These are phyloP conservation scores for Quiscalus mexicanus DNA, from an alignment of 2,113 vertebrate genomes.

Conservation along the genomic window DNA sequence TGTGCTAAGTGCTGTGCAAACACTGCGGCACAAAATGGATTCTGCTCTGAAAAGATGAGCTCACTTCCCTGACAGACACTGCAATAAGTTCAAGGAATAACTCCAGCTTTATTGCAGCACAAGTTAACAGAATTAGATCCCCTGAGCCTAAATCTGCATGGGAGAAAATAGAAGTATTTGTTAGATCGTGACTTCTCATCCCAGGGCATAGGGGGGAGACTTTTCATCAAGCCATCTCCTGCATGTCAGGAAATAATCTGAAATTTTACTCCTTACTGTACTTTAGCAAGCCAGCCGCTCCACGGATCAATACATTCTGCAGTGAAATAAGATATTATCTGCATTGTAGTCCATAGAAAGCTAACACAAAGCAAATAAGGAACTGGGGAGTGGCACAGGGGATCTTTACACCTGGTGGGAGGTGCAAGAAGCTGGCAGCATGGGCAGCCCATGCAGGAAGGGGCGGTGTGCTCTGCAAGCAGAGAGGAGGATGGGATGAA, in stretches of 20 bases:
- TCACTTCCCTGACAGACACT: not conserved
- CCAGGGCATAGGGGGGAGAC: not conserved
- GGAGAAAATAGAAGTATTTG: not conserved
- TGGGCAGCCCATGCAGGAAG: not conserved
- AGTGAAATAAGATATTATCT: not conserved
- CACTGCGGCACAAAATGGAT: conserved; percentile 8
- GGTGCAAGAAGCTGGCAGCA: not conserved
- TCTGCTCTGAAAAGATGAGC: not conserved
- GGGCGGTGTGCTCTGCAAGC: not conserved
- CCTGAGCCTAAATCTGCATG: not conserved
- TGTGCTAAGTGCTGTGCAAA: conserved; percentile 8
- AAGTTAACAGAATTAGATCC: not conserved
- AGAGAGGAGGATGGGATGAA: not conserved
- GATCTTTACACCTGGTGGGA: not conserved
- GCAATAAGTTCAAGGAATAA: not conserved
- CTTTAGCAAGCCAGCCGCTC: not conserved
- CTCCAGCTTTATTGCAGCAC: not conserved
- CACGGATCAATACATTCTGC: not conserved
- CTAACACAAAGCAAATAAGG: conserved; percentile 30
- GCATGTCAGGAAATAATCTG: not conserved
- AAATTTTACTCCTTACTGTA: not conserved
- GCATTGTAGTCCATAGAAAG: not conserved
- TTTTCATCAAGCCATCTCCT: not conserved
- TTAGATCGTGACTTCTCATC: not conserved
- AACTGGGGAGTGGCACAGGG: not conserved